Percentiles rank a stretch among this genome's conserved stretches.
These are phyloP conservation scores for Hafferia zeledoni DNA, from an alignment of 2,797 vertebrate species.

Conservation along the genomic window DNA sequence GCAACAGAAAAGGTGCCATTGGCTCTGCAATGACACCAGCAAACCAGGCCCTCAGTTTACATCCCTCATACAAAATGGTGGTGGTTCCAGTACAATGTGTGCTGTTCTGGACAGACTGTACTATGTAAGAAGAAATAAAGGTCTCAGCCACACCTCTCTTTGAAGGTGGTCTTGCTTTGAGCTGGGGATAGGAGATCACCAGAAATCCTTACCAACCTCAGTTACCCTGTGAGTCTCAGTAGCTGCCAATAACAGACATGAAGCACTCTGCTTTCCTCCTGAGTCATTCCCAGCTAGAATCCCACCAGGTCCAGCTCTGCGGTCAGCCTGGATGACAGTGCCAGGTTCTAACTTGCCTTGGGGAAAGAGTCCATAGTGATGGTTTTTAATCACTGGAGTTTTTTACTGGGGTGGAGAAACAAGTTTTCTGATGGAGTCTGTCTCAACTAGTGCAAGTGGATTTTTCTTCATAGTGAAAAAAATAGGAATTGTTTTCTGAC, in stretches of 20 bases:
- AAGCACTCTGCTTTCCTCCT: background rate
- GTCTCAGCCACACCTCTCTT: background rate
- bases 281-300: background rate
- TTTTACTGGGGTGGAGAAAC: background rate
- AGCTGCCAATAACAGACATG: background rate
- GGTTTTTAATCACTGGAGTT: background rate
- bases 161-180: background rate
- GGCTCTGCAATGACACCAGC: background rate
- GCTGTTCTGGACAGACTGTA: background rate
- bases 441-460: background rate
- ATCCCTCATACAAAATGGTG: background rate
- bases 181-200: background rate
- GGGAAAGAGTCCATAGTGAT: background rate
- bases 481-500: background rate
- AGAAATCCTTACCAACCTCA: background rate
- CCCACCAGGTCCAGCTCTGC: background rate
- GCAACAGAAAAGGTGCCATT: background rate
- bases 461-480: background rate
- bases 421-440: background rate
- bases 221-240: background rate
- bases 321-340: background rate
- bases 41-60: background rate
- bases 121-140: background rate
- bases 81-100: background rate
- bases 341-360: background rate